Conservation (phyloP, 2,797 vertebrate species). For the Margarornis squamiger region DNA sequence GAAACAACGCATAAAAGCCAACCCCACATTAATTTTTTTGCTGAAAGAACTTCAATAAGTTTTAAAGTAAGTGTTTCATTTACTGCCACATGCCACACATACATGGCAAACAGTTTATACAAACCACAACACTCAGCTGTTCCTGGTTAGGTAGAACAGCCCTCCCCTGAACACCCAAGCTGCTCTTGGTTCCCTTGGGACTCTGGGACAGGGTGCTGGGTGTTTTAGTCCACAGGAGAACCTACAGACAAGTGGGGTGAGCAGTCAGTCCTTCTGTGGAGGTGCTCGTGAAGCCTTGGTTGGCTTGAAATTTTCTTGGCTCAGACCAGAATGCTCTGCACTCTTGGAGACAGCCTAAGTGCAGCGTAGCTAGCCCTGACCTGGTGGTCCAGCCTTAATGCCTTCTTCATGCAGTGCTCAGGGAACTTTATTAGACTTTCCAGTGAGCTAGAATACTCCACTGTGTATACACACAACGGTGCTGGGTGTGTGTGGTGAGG, state of each 20-base stretch:
- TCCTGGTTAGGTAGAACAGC: slow-evolving; percentile 66
- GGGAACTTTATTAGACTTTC: not conserved
- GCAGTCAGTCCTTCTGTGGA: not conserved
- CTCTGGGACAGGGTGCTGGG: not conserved
- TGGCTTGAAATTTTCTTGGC: not conserved
- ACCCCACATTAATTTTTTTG: slow-evolving; percentile 58
- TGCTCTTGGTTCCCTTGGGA: slow-evolving; percentile 24
- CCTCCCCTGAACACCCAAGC: slow-evolving; percentile 63
- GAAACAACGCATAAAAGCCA: slow-evolving; percentile 62
- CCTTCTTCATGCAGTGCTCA: not conserved
- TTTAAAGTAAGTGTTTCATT: slow-evolving; percentile 75
- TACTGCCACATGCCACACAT: slow-evolving; percentile 73
- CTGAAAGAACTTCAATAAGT: slow-evolving; percentile 70
- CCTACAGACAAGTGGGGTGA: fast-evolving
- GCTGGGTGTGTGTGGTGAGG: not conserved
- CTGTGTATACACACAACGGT: not conserved
- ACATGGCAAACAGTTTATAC: slow-evolving; percentile 69
- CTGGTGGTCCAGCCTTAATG: slow-evolving; percentile 42
- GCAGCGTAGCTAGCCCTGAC: not conserved
- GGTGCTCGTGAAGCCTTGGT: not conserved
- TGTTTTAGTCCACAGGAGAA: not conserved
- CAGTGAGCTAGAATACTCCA: not conserved
- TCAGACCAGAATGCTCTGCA: not conserved
- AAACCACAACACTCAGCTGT: slow-evolving; percentile 72
- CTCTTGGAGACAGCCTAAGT: not conserved